A percentile compares a stretch with the other conserved stretches of the same genome.
These are phyloP conservation scores for Fragum whitleyi DNA, from an alignment of 2,888 invertebrate species.

Conservation along the genomic window DNA sequence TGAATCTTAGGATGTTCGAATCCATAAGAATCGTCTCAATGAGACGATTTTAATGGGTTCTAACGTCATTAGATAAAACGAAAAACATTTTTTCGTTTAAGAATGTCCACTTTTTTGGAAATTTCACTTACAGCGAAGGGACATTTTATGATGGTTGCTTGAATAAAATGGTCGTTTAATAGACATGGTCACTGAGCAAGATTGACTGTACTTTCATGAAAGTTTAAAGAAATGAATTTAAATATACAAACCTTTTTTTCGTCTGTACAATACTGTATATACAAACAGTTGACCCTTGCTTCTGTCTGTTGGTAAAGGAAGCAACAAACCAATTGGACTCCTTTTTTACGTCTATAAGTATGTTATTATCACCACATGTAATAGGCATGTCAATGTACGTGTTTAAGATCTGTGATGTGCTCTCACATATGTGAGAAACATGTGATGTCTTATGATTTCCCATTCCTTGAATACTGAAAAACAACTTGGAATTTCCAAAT, in stretches of 20 bases:
- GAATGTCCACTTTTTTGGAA: too few relatives aligned
- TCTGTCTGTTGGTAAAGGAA: background rate
- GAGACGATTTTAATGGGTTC: too few relatives aligned
- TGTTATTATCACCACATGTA: constrained; percentile 4
- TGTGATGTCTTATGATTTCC: background rate
- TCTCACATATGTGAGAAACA: constrained; percentile 17
- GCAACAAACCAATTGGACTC: background rate
- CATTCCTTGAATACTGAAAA: constrained; percentile 17
- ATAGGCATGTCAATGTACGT: constrained; percentile 21
- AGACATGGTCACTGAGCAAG: too few relatives aligned
- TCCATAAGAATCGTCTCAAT: too few relatives aligned
- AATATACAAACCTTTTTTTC: background rate
- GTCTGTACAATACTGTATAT: constrained; percentile 8
- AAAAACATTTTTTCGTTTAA: too few relatives aligned
- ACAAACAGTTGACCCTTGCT: constrained; percentile 13
- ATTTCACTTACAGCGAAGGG: too few relatives aligned
- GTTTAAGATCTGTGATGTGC: background rate
- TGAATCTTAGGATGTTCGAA: too few relatives aligned
- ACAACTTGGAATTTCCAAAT: background rate
- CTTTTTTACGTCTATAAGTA: constrained; percentile 9
- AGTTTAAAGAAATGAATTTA: too few relatives aligned
- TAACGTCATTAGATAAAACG: too few relatives aligned
- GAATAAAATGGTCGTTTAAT: too few relatives aligned
- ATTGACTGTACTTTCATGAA: too few relatives aligned
- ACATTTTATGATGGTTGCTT: too few relatives aligned